Conservation (phyloP, 1,140 invertebrate genomes). For the Plodia interpunctella region DNA sequence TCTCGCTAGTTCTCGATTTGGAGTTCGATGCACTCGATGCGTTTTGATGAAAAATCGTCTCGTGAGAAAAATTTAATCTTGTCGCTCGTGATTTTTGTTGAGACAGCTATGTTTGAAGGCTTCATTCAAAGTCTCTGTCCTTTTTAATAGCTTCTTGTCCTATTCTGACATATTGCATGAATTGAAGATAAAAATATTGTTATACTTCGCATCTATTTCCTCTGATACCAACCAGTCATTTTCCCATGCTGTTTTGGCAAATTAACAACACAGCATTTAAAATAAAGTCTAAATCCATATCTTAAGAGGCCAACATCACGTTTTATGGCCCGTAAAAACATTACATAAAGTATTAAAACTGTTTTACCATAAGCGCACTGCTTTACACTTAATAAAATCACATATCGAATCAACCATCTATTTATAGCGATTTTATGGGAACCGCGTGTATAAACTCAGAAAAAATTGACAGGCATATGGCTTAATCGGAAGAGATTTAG, state of each 20-base stretch:
- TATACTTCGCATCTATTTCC: too few species aligned
- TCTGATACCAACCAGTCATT: too few species aligned
- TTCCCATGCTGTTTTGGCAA: too few species aligned
- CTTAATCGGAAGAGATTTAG: background rate
- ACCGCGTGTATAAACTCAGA: background rate
- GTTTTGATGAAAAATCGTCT: conserved; percentile 2
- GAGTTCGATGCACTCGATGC: background rate
- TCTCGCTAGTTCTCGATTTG: conserved; percentile 1
- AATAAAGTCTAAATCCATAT: background rate
- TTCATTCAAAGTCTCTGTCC: background rate
- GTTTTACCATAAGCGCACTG: background rate
- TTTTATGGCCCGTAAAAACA: background rate
- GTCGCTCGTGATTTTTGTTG: background rate
- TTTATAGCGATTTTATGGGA: background rate
- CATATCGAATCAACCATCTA: background rate
- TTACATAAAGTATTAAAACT: background rate
- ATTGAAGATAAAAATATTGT: too few species aligned
- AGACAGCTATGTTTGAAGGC: background rate
- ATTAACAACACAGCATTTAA: background rate
- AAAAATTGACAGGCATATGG: background rate
- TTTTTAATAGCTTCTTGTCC: background rate
- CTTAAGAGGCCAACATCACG: background rate
- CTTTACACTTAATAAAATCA: conserved; percentile 5
- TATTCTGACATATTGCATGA: background rate
- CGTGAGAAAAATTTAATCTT: background rate